Conservation (phyloP, 2,113 vertebrate species). For the Scalopus aquaticus region DNA sequence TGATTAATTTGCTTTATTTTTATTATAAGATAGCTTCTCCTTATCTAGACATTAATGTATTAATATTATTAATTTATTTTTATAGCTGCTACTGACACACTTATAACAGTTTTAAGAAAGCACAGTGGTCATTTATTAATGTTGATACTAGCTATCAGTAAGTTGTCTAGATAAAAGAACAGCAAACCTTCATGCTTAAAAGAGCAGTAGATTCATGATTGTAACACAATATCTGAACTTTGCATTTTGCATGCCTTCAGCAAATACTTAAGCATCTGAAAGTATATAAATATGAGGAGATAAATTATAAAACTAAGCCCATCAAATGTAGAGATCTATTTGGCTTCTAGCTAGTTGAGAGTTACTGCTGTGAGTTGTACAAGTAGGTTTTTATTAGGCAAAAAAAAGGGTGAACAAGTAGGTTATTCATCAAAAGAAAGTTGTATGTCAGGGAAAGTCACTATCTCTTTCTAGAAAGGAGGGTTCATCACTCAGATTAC, state of each 20-base stretch:
- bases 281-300: not conserved
- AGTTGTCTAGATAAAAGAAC: not conserved
- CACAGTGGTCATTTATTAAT: not conserved
- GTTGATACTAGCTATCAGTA: not conserved
- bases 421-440: too few relatives aligned
- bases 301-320: too few relatives aligned
- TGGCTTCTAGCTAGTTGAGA: too few relatives aligned
- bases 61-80: not conserved
- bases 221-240: not conserved
- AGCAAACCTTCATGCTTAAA: not conserved
- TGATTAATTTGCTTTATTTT: not conserved
- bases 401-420: too few relatives aligned
- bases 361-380: too few relatives aligned
- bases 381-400: too few relatives aligned
- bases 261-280: not conserved
- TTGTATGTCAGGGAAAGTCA: not conserved
- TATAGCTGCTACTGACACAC: not conserved
- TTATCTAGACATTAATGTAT: not conserved
- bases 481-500: not conserved
- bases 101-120: not conserved
- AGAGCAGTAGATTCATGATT: not conserved
- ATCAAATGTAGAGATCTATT: too few relatives aligned
- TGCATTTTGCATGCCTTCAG: not conserved
- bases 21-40: not conserved
- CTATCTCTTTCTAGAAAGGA: not conserved